Percentiles rank a stretch among this genome's conserved stretches.
Evolutionary conservation across 2,888 invertebrate genomes (phyloP).

Genomic region (Melieria picta): DNA sequence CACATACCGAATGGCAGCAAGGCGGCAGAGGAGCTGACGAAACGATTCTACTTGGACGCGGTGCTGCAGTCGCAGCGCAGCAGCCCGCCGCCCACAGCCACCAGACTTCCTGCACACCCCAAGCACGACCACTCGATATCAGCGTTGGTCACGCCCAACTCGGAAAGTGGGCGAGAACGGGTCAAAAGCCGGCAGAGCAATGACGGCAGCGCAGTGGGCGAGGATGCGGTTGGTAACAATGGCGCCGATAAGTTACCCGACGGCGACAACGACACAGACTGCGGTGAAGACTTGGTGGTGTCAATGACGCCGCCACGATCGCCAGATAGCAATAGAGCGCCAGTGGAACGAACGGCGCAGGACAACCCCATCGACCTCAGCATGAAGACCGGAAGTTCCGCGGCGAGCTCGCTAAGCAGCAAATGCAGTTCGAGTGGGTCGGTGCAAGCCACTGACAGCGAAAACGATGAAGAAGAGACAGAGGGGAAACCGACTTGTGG

Average conservation of each 20-base stretch:
- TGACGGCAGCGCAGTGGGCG: constrained; percentile 40
- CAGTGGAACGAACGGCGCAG: constrained; percentile 54
- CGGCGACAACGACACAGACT: constrained; percentile 58
- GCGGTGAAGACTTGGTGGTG: constrained; percentile 68
- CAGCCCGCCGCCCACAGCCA: constrained; percentile 51
- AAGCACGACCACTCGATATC: constrained; percentile 61
- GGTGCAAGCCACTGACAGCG: constrained; percentile 44
- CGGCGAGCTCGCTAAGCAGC: constrained; percentile 56
- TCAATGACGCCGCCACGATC: constrained; percentile 70
- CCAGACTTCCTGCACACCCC: constrained; percentile 51
- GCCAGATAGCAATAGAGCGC: constrained; percentile 61
- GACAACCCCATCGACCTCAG: constrained; percentile 85
- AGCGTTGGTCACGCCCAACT: constrained; percentile 62
- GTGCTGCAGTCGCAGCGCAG: constrained; percentile 77
- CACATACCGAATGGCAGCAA: constrained; percentile 68
- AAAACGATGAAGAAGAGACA: constrained; percentile 38
- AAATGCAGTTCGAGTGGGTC: constrained; percentile 52
- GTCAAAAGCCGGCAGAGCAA: constrained; percentile 55
- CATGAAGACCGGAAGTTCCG: constrained; percentile 73
- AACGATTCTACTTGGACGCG: constrained; percentile 80
- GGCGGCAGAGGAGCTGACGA: constrained; percentile 74
- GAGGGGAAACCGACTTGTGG: neutral
- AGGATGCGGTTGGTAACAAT: neutral
- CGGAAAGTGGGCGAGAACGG: constrained; percentile 61
- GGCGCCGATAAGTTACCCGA: constrained; percentile 5